phyloP scores from a whole-genome alignment of 2,888 invertebrate species.

The Lasius fuliginosus region DNA sequence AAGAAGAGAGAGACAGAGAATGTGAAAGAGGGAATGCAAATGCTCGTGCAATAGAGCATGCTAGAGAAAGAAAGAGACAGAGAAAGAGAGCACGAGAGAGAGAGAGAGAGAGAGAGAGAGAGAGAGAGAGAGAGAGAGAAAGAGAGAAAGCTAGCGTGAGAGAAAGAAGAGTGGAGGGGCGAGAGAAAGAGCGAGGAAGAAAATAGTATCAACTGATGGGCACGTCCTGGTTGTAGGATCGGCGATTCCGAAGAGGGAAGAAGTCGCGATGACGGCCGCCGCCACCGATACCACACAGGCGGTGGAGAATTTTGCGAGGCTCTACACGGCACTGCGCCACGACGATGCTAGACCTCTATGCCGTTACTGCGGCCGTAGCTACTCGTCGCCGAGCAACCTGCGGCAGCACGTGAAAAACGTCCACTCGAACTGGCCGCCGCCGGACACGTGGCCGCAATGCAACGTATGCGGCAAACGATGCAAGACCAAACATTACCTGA shows the following conservation, averaged over 20 bases:
- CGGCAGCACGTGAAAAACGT: conserved; percentile 93
- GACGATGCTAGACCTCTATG: conserved; percentile 89
- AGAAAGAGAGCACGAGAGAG: conserved; percentile 32
- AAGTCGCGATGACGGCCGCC: conserved; percentile 79
- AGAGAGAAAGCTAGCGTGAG: conserved; percentile 16
- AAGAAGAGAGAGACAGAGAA: conserved; percentile 35
- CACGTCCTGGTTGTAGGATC: conserved; percentile 86
- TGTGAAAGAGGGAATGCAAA: conserved; percentile 33
- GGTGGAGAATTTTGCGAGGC: conserved; percentile 85
- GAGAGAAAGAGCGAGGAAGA: conserved; percentile 66
- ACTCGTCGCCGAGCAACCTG: conserved; percentile 92
- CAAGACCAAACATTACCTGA: conserved; percentile 92
- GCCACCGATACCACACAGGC: conserved; percentile 80
- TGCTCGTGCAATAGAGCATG: conserved; percentile 20
- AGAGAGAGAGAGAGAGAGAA: conserved; percentile 49
- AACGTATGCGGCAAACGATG: conserved; percentile 92
- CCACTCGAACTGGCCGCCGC: conserved; percentile 90
- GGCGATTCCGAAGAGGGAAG: conserved; percentile 85
- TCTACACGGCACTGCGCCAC: conserved; percentile 84
- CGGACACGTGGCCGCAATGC: conserved; percentile 91
- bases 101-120: background rate
- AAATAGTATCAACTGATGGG: conserved; percentile 81
- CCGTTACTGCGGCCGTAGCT: conserved; percentile 91
- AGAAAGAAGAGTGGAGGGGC: conserved; percentile 55
- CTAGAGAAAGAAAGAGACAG: conserved; percentile 39